A percentile compares a stretch with the other conserved stretches of the same genome.
phyloP scores from a whole-genome alignment of 2,113 vertebrate species.

The Neodontobutis hainanensis region DNA sequence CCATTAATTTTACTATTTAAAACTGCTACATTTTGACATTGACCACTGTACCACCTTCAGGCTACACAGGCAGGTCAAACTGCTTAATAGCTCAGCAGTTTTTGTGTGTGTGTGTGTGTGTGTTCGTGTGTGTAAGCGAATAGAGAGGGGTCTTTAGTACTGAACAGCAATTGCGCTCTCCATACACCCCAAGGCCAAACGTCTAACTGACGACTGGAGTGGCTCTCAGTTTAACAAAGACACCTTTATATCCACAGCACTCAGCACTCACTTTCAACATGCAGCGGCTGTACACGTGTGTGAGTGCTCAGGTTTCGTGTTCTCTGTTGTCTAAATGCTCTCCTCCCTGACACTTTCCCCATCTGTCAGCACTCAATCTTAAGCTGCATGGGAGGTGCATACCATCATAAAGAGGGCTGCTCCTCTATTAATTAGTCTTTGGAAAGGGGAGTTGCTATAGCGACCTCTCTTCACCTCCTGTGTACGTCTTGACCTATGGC shows the following conservation, averaged over 20 bases:
- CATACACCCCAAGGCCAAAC: constrained; percentile 62
- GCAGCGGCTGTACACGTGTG: constrained; percentile 40
- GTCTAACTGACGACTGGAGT: constrained; percentile 74
- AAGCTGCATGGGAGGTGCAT: constrained; percentile 53
- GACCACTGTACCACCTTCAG: constrained; percentile 10
- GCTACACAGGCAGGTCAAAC: constrained; percentile 25
- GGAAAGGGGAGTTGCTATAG: constrained; percentile 14
- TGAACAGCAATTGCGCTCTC: constrained; percentile 55
- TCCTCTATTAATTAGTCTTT: constrained; percentile 62
- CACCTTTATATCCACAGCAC: constrained; percentile 74
- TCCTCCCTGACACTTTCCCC: constrained; percentile 68
- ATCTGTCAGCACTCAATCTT: constrained; percentile 67
- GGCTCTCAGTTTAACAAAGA: constrained; percentile 77
- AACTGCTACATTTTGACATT: constrained; percentile 3
- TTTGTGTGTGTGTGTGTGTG: constrained; percentile 16
- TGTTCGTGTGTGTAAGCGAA: constrained; percentile 9
- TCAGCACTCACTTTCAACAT: constrained; percentile 58
- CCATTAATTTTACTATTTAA: not conserved
- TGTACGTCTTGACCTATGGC: constrained; percentile 47
- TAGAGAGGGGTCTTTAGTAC: constrained; percentile 32
- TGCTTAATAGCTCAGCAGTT: constrained; percentile 23
- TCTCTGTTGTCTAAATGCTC: constrained; percentile 70
- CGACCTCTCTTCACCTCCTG: constrained; percentile 57
- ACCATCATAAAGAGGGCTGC: constrained; percentile 45
- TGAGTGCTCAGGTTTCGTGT: constrained; percentile 68